Percentiles rank a stretch among this genome's conserved stretches.
Evolutionary conservation across 2,888 invertebrate species (phyloP).

Genomic region (Zygaena filipendulae): DNA sequence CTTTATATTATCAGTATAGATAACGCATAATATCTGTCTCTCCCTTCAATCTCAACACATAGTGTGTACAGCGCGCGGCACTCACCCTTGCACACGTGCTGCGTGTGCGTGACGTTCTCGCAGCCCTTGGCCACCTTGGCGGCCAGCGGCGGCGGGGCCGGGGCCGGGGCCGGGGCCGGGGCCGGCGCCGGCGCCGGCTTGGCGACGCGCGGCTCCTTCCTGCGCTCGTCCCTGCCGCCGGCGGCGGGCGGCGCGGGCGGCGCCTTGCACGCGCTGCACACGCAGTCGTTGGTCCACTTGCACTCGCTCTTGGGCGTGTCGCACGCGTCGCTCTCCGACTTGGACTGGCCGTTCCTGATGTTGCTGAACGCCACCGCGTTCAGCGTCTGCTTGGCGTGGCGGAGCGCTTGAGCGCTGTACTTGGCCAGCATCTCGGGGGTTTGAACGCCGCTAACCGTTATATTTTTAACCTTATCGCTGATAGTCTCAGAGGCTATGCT

Average conservation of each 20-base stretch:
- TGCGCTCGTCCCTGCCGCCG: conserved; percentile 33
- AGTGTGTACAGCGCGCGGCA: no score
- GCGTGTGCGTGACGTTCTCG: conserved; percentile 47
- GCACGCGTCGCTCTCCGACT: conserved; percentile 48
- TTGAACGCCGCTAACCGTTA: conserved; percentile 28
- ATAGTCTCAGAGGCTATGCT: conserved; percentile 17
- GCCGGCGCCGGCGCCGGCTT: conserved; percentile 23
- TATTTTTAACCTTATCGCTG: conserved; percentile 21
- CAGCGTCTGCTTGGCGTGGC: conserved; percentile 47
- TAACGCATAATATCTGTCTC: no score
- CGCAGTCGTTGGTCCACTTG: conserved; percentile 54
- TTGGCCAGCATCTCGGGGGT: conserved; percentile 47
- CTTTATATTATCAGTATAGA: no score
- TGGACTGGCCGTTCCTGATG: conserved; percentile 38
- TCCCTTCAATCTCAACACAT: no score
- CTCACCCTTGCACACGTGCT: conserved; percentile 58
- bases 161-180: conserved; percentile 23
- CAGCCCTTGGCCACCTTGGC: conserved; percentile 40
- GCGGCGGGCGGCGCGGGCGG: conserved; percentile 23
- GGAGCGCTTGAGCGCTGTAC: conserved; percentile 48
- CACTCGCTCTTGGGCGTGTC: conserved; percentile 48
- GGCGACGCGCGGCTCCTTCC: conserved; percentile 25
- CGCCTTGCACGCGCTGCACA: conserved; percentile 39
- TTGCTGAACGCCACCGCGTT: conserved; percentile 51
- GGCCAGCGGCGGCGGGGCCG: conserved; percentile 27